Percentiles rank a stretch among this genome's conserved stretches.
These are phyloP conservation scores for Halesus radiatus DNA, from an alignment of 1,140 invertebrate species.

Conservation along the genomic window DNA sequence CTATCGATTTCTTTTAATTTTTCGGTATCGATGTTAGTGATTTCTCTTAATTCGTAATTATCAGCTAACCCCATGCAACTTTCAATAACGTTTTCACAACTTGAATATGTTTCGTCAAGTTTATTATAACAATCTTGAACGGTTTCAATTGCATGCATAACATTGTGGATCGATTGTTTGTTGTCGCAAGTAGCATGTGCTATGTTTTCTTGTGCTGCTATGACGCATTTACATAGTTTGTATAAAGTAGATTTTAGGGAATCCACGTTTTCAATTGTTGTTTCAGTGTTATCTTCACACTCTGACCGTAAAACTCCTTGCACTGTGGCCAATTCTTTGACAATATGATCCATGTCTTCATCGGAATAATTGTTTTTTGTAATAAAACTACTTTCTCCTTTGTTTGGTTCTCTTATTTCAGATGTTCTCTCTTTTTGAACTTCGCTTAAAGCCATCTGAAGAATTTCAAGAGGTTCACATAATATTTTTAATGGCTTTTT, in stretches of 20 bases:
- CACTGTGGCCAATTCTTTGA: not conserved
- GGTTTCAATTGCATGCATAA: constrained; percentile 1
- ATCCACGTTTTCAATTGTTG: not conserved
- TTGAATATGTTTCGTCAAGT: constrained; percentile 16
- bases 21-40: too few species aligned
- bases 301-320: not conserved
- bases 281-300: not conserved
- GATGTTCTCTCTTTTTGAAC: not conserved
- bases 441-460: constrained; percentile 4
- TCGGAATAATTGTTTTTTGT: not conserved
- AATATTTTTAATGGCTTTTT: not conserved
- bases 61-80: not conserved
- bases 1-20: too few species aligned
- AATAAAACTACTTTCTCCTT: not conserved
- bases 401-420: not conserved
- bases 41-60: too few species aligned
- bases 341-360: not conserved
- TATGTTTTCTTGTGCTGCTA: constrained; percentile 10
- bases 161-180: constrained; percentile 11
- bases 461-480: not conserved
- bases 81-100: not conserved
- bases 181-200: not conserved
- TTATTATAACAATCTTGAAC: constrained; percentile 17
- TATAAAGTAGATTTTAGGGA: not conserved
- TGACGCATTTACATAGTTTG: constrained; percentile 7